These are phyloP conservation scores for Oreotrochilus melanogaster DNA, from an alignment of 2,113 vertebrate genomes.

Conservation along the genomic window DNA sequence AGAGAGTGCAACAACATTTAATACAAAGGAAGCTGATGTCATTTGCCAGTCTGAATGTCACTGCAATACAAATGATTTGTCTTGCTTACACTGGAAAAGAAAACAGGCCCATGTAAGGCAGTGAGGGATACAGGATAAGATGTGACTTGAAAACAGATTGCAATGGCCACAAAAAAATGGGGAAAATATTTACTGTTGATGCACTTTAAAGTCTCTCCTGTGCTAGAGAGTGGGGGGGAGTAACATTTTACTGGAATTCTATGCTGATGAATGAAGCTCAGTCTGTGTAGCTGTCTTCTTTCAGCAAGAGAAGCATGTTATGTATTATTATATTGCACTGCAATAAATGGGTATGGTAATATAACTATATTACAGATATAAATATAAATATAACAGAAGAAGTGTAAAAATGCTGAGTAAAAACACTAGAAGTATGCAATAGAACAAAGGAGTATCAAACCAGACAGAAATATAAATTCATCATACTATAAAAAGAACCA, in stretches of 20 bases:
- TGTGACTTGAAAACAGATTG: background rate
- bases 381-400: constrained; percentile 29
- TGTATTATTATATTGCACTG: constrained; percentile 8
- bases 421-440: constrained; percentile 22
- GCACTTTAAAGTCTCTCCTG: background rate
- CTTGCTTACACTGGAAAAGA: background rate
- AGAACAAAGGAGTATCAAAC: constrained; percentile 31
- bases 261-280: background rate
- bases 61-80: background rate
- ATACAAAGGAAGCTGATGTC: background rate
- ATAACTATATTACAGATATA: constrained; percentile 47
- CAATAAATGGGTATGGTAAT: constrained; percentile 47
- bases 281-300: background rate
- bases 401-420: constrained; percentile 23
- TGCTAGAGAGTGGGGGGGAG: background rate
- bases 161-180: background rate
- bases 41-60: background rate
- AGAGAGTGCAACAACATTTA: background rate
- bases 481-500: constrained; percentile 37
- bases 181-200: background rate
- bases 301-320: background rate
- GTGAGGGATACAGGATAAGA: background rate
- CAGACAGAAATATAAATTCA: constrained; percentile 49
- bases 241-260: background rate
- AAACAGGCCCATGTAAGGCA: background rate